Percentiles rank a stretch among this genome's conserved stretches.
Evolutionary conservation across 2,797 vertebrate species (phyloP).

Genomic region (Coregonus ussuriensis): DNA sequence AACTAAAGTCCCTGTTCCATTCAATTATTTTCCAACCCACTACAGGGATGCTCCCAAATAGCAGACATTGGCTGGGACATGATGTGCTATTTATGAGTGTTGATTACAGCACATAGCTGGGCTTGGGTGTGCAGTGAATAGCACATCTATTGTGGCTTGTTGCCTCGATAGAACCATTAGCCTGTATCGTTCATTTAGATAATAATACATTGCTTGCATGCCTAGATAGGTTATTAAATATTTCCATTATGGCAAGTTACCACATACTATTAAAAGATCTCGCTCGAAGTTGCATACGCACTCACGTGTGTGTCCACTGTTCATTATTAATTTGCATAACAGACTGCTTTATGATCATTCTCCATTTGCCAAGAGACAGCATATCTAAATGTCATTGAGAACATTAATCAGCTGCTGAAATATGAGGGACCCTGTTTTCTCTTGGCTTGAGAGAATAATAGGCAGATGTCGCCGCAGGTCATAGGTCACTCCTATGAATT

Average conservation of each 20-base stretch:
- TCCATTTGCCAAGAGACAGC: background rate
- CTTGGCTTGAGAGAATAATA: background rate
- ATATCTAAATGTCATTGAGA: slow-evolving; percentile 7
- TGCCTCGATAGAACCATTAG: background rate
- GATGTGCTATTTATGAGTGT: background rate
- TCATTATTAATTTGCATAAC: background rate
- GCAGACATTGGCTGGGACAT: background rate
- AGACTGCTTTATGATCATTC: background rate
- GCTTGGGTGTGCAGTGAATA: background rate
- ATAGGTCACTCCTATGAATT: background rate
- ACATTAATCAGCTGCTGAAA: slow-evolving; percentile 1
- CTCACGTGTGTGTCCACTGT: background rate
- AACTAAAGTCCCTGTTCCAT: background rate
- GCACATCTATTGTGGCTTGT: background rate
- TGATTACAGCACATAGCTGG: background rate
- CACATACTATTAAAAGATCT: no score
- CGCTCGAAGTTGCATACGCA: no score
- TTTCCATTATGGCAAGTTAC: background rate
- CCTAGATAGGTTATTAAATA: background rate
- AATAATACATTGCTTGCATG: background rate
- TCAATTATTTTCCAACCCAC: background rate
- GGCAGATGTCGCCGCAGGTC: background rate
- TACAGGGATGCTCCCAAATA: background rate
- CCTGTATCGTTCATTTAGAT: background rate
- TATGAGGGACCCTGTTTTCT: slow-evolving; percentile 3